Evolutionary conservation across 2,888 invertebrate genomes (phyloP).

Genomic region (Drosophila percnosoma): DNA sequence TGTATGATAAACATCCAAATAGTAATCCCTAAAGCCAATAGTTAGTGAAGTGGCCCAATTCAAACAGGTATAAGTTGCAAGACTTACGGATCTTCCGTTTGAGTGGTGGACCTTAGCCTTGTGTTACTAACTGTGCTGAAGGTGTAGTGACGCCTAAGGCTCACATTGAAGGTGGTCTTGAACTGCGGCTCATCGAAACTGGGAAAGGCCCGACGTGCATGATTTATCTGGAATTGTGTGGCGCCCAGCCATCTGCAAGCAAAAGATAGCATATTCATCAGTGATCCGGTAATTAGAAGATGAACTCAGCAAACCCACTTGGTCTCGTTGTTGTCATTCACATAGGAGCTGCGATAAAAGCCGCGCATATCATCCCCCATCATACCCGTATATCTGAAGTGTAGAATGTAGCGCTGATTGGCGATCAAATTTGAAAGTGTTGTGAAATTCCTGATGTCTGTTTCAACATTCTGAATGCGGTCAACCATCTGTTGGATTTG

Average conservation of each 20-base stretch:
- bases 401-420: slow-evolving; percentile 84
- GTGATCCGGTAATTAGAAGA: not conserved
- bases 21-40: slow-evolving; percentile 50
- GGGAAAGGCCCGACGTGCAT: slow-evolving; percentile 90
- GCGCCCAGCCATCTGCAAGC: slow-evolving; percentile 87
- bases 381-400: slow-evolving; percentile 85
- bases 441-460: slow-evolving; percentile 81
- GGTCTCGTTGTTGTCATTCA: slow-evolving; percentile 80
- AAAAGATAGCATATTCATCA: not conserved
- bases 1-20: slow-evolving; percentile 73
- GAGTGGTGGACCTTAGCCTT: slow-evolving; percentile 27
- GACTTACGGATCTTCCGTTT: slow-evolving; percentile 64
- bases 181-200: slow-evolving; percentile 91
- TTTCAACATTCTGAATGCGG: slow-evolving; percentile 34
- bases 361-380: slow-evolving; percentile 86
- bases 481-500: not conserved
- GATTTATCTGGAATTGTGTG: slow-evolving; percentile 89
- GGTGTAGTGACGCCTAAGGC: slow-evolving; percentile 81
- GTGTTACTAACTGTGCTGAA: slow-evolving; percentile 80
- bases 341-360: slow-evolving; percentile 85
- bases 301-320: slow-evolving; percentile 56
- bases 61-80: not conserved
- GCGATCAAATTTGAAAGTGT: slow-evolving; percentile 77
- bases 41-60: not conserved
- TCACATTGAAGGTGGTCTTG: slow-evolving; percentile 88